Evolutionary conservation across 2,113 vertebrate genomes (phyloP), one percentile per base, ranked within the genome.

Genomic region (Pogonocichla stellata): DNA sequence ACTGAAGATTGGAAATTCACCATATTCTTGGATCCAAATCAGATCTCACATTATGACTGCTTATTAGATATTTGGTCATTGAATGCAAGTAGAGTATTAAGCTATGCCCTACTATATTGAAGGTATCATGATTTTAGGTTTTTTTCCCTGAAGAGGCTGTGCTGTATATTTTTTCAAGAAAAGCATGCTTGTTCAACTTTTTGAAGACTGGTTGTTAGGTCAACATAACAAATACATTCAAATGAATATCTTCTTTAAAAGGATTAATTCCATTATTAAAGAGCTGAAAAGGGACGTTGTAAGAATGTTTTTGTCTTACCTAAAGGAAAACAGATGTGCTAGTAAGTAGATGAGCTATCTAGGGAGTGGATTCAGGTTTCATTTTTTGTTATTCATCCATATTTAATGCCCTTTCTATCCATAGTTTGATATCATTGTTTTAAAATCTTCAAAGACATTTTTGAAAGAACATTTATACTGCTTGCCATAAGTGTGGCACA

Each of bases 281-380:
- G 17, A 48, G 5, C 19, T 85, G 57, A 11, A 58, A 60, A 67
- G 40, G 48, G n/a, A 60, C 51, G 45, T 11, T 6, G 14, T 54
- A 90, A 64, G 43, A 45, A 51, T n/a, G 4, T 50, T 80, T 51
- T 87, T 70, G 48, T 69, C 20, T 43, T 86, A 64, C 51, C 20
- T 80, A 86, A 93, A 67, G 13, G 48, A 80, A 96, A 97, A 74
- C 50, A 86, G 54, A 92, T 58, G 51, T 86, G 29, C 11, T 78
- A 62, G 47, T 43, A 70, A 80, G 33, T 67, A 62, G 26, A 80
- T 47, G 42, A 93, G 20, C 48, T 93, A 86, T 40, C 56, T 78
- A 31, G 22, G 70, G 28, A 92, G 23, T 31, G 40, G 54, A 53
- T 80, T 72, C 34, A 57, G 6, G 42, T 69, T 88, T 77, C 24